These are phyloP conservation scores for Atherinosoma microstoma DNA, from an alignment of 2,797 vertebrate species.

Conservation along the genomic window DNA sequence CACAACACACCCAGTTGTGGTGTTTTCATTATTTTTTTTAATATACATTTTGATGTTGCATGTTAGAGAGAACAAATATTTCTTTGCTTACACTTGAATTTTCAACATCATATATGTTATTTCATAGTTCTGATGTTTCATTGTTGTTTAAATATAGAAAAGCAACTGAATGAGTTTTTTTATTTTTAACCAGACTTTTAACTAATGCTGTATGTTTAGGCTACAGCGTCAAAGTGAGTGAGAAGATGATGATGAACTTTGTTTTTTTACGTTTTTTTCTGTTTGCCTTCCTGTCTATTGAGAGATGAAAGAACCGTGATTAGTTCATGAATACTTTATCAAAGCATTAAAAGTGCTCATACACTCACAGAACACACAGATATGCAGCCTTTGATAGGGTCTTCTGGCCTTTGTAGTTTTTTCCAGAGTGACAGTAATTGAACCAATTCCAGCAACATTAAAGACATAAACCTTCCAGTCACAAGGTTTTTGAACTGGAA, in stretches of 20 bases:
- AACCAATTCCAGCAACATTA: constrained; percentile 73
- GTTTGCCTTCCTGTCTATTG: constrained; percentile 57
- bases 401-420: constrained; percentile 74
- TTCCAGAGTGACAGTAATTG: constrained; percentile 74
- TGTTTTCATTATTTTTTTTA: too few relatives aligned
- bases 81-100: neutral
- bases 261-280: constrained; percentile 6
- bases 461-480: constrained; percentile 66
- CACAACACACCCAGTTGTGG: too few relatives aligned
- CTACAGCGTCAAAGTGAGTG: constrained; percentile 5
- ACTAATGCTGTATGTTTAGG: neutral
- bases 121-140: neutral
- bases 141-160: neutral
- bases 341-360: constrained; percentile 49
- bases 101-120: neutral
- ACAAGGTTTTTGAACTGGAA: constrained; percentile 49
- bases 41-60: too few relatives aligned
- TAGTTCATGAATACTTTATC: constrained; percentile 77
- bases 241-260: constrained; percentile 35
- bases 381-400: constrained; percentile 59
- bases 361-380: constrained; percentile 27
- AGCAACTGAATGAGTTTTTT: neutral
- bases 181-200: neutral
- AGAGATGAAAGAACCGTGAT: constrained; percentile 63
- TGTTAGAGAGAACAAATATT: neutral